Evolutionary conservation across 2,888 invertebrate species (phyloP).

Genomic region (Chrysina gloriosa): DNA sequence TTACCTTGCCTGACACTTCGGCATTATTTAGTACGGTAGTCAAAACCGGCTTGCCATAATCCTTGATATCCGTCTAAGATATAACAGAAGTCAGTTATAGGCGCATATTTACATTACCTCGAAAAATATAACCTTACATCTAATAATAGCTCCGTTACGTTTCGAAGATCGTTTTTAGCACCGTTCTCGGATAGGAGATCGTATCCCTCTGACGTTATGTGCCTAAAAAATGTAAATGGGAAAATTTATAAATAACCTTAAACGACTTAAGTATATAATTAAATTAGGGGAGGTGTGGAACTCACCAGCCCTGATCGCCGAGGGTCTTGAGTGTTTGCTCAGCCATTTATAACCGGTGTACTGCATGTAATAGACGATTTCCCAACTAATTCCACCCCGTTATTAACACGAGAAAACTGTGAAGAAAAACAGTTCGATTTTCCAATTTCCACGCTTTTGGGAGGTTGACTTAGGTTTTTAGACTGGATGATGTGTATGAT

Average conservation of each 20-base stretch:
- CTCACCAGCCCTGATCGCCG: conserved; percentile 63
- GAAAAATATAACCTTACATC: conserved; percentile 71
- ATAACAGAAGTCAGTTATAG: neutral
- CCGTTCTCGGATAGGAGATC: conserved; percentile 75
- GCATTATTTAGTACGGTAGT: conserved; percentile 76
- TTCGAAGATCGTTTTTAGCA: conserved; percentile 73
- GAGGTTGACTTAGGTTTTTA: too few relatives aligned
- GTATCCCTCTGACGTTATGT: conserved; percentile 78
- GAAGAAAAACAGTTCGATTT: too few relatives aligned
- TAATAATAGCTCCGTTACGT: conserved; percentile 71
- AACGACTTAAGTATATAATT: conserved; percentile 61
- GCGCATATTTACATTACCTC: conserved; percentile 44
- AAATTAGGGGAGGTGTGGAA: too few relatives aligned
- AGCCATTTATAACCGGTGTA: conserved; percentile 22
- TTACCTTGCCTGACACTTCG: conserved; percentile 65
- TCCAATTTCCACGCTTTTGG: neutral
- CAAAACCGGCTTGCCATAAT: conserved; percentile 81
- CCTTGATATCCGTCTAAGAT: conserved; percentile 80
- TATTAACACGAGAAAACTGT: conserved; percentile 5
- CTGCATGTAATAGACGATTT: conserved; percentile 1
- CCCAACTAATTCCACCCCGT: conserved; percentile 4
- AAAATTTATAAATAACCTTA: conserved; percentile 19
- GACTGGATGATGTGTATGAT: neutral
- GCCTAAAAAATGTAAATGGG: conserved; percentile 66
- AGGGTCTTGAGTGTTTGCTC: conserved; percentile 25